These are phyloP conservation scores for Umimayanthus kanabou DNA, from an alignment of 92 coral and sea anemone genomes.

Conservation along the genomic window DNA sequence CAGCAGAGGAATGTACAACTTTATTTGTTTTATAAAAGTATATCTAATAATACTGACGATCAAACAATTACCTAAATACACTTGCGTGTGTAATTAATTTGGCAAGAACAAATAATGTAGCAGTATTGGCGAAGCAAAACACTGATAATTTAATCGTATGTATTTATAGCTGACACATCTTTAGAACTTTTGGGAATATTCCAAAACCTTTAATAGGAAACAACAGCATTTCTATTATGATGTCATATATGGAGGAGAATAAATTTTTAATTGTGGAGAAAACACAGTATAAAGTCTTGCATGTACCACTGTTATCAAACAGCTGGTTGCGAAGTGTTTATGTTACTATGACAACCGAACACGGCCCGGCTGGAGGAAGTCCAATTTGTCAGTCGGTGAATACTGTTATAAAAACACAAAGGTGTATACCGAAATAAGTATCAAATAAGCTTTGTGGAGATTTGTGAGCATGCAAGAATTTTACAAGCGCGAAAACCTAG, in stretches of 20 bases:
- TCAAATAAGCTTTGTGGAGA: no score
- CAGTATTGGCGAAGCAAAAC: not conserved
- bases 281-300: no score
- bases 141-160: no score
- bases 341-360: no score
- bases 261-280: not conserved
- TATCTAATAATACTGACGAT: not conserved
- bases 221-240: not conserved
- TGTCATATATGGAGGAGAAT: not conserved
- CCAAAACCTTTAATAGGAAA: not conserved
- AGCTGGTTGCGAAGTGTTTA: not conserved
- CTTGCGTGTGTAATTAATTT: not conserved
- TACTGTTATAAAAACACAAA: no score
- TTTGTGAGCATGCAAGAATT: no score
- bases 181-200: not conserved
- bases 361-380: no score
- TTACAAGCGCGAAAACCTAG: no score
- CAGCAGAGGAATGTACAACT: conserved; percentile 10
- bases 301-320: not conserved
- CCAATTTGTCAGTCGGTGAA: no score
- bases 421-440: no score
- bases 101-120: not conserved
- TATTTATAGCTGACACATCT: not conserved
- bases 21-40: conserved; percentile 7
- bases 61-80: conserved; percentile 6